Percentiles rank a stretch among this genome's conserved stretches.
phyloP scores from a whole-genome alignment of 2,888 invertebrate genomes.

The Sipunculus nudus region DNA sequence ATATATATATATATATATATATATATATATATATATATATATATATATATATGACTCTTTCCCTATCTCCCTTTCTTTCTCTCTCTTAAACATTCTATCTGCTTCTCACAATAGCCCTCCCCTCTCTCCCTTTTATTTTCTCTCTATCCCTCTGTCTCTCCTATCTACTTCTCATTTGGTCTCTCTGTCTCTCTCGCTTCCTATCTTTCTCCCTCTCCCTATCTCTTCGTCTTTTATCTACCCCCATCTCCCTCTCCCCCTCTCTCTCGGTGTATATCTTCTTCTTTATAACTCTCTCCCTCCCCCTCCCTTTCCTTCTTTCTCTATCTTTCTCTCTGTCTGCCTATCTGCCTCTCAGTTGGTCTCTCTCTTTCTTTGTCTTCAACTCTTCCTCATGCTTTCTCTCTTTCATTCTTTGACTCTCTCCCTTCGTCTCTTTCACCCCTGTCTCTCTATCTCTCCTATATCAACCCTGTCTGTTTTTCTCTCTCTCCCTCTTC shows the following conservation, averaged over 20 bases:
- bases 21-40: too few relatives aligned
- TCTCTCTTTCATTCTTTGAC: neutral
- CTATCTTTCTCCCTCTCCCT: slow-evolving; percentile 22
- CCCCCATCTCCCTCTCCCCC: slow-evolving; percentile 7
- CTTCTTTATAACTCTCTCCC: slow-evolving; percentile 1
- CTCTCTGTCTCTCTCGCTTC: slow-evolving; percentile 26
- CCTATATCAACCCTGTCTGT: neutral
- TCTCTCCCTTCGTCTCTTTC: neutral
- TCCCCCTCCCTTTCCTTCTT: slow-evolving; percentile 9
- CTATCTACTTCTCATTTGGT: slow-evolving; percentile 26
- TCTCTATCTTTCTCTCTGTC: neutral
- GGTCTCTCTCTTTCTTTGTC: neutral
- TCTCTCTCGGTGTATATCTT: slow-evolving; percentile 1
- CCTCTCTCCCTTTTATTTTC: neutral
- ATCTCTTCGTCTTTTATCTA: slow-evolving; percentile 21
- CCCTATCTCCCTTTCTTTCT: slow-evolving; percentile 9
- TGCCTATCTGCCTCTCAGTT: neutral
- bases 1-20: too few relatives aligned
- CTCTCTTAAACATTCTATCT: neutral
- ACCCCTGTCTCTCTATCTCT: neutral
- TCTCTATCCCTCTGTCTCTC: slow-evolving; percentile 1
- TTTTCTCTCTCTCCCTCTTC: neutral
- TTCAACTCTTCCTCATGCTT: neutral
- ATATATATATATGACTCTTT: too few relatives aligned
- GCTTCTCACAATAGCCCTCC: slow-evolving; percentile 13